These are phyloP conservation scores for Ormia ochracea DNA, from an alignment of 2,888 invertebrate species.

Conservation along the genomic window DNA sequence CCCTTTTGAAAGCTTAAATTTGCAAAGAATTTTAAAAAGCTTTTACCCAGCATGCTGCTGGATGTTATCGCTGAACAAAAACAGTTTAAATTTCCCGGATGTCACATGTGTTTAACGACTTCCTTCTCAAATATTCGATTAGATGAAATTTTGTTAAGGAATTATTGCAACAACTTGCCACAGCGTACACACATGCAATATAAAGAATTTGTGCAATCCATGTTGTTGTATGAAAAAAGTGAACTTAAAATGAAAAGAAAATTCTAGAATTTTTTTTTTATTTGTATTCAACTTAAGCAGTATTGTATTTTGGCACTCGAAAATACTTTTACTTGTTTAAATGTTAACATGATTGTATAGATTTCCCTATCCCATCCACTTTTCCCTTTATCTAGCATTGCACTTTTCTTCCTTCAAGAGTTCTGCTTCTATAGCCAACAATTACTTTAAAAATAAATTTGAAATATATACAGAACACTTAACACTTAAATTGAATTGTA, in stretches of 20 bases:
- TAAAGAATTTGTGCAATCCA: neutral
- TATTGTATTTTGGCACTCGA: neutral
- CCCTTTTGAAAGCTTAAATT: too few species aligned
- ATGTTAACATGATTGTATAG: neutral
- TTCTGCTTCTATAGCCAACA: constrained; percentile 45
- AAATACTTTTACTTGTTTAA: constrained; percentile 36
- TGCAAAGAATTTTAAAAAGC: too few species aligned
- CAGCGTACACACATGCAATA: neutral
- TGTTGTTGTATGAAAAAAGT: neutral
- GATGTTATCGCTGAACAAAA: too few species aligned
- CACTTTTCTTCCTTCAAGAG: neutral
- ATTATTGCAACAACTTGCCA: neutral
- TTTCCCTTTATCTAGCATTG: neutral
- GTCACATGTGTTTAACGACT: constrained; percentile 3
- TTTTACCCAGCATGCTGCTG: too few species aligned
- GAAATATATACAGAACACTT: constrained; percentile 29
- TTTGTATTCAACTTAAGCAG: neutral
- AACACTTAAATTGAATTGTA: constrained; percentile 46
- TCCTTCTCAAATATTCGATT: neutral
- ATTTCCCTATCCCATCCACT: neutral
- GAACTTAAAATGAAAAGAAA: neutral
- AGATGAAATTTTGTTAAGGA: neutral
- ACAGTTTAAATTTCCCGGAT: neutral
- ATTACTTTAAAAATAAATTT: constrained; percentile 13
- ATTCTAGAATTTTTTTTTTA: neutral